Evolutionary conservation across 1,140 invertebrate species (phyloP).

Genomic region (Eueides isabella): DNA sequence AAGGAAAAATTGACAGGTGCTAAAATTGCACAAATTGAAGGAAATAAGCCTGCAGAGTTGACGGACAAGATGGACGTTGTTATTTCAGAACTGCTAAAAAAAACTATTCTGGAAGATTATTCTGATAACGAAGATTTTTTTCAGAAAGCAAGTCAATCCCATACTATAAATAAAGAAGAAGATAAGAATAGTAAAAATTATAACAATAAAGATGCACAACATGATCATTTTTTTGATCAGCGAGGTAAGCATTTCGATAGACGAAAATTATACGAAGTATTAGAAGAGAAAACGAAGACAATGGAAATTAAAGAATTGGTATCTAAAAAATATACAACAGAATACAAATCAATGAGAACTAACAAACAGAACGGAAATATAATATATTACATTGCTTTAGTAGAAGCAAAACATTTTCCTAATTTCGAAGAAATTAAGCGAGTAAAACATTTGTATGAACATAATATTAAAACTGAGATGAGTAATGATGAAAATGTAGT

Average conservation of each 20-base stretch:
- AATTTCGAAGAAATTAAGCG: slow-evolving; percentile 27
- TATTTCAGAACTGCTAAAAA: slow-evolving; percentile 66
- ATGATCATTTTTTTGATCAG: slow-evolving; percentile 11
- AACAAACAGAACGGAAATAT: slow-evolving; percentile 24
- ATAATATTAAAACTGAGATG: slow-evolving; percentile 32
- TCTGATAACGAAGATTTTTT: slow-evolving; percentile 33
- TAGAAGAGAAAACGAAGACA: slow-evolving; percentile 35
- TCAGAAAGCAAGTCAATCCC: slow-evolving; percentile 41
- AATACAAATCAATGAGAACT: slow-evolving; percentile 40
- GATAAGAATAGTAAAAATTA: slow-evolving; percentile 31
- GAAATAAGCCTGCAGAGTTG: slow-evolving; percentile 59
- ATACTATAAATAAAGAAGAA: slow-evolving; percentile 38
- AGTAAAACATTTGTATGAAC: slow-evolving; percentile 36
- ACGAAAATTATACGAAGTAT: slow-evolving; percentile 41
- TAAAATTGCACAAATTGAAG: slow-evolving; percentile 66
- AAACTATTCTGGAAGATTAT: slow-evolving; percentile 54
- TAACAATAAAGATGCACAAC: slow-evolving; percentile 44
- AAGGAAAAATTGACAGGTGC: slow-evolving; percentile 56
- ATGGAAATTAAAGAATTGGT: slow-evolving; percentile 32
- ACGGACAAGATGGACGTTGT: slow-evolving; percentile 68
- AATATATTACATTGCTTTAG: slow-evolving; percentile 1
- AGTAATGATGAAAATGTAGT: slow-evolving; percentile 49
- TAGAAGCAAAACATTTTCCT: slow-evolving; percentile 1
- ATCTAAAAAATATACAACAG: slow-evolving; percentile 29
- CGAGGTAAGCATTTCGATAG: slow-evolving; percentile 39